Base-by-base conservation (phyloP, 1,140 invertebrate genomes). In the Hyphantria cunea region DNA sequence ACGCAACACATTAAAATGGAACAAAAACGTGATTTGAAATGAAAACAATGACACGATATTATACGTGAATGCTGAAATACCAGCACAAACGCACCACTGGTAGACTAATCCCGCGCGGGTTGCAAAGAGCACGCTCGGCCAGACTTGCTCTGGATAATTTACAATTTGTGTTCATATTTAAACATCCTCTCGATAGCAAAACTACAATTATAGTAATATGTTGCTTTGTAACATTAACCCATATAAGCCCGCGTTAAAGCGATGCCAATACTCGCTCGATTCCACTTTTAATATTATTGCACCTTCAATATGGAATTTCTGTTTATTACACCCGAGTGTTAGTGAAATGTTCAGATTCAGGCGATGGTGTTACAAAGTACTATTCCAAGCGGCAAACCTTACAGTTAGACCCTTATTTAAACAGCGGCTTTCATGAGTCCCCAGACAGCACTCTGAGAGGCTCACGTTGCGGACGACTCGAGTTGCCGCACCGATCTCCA, bases 1-100 rank as follows among this genome's bases (percentile, higher is more conserved):
- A 25, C 2, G 1, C 17, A 25, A 25, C 17, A 5, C 17, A 25
- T 25, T 25, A 5, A 25, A 25, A 25, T 25, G 5, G n/a, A n/a
- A n/a, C n/a, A 25, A 25, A 25, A 25, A 25, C 17, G 5, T 1
- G 1, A 3, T 25, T 25, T 25, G 5, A 68, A 72, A 51, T 69
- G 64, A 70, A 80, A 82, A 84, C 79, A 78, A 83, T 77, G 76
- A 64, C 65, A 62, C 66, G 70, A 84, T 79, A 83, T 76, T 68
- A 68, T 77, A 77, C 62, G 70, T 68, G 72, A 73, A 76, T 72
- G 64, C 49, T 73, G 64, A 64, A 74, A 84, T 80, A 82, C 74
- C 70, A 80, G 68, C 51, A 77, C 78, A 84, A 86, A 83, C 80
- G 77, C 80, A 83, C 76, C 72, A 82, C 74, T 76, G 72, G 76